Percentiles rank a stretch among this genome's conserved stretches.
These are phyloP conservation scores for Alouatta palliata DNA, from an alignment of 2,113 vertebrate species.

Conservation along the genomic window DNA sequence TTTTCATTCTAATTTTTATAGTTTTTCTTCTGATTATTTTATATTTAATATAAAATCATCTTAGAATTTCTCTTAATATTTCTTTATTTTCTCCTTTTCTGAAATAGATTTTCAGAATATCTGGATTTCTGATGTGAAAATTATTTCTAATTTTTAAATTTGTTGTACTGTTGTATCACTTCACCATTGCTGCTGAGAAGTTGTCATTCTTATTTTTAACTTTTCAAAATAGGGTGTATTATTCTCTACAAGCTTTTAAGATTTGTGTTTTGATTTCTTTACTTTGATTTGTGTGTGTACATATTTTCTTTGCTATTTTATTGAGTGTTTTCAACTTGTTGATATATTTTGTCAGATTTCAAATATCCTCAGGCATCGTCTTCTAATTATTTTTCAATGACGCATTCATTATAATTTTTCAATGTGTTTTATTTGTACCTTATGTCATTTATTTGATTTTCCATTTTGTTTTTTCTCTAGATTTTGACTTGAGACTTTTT, in stretches of 20 bases:
- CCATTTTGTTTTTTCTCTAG: background rate
- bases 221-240: background rate
- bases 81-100: background rate
- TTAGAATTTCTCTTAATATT: background rate
- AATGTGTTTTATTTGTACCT: background rate
- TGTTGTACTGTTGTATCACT: background rate
- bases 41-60: background rate
- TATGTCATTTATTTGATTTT: background rate
- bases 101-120: background rate
- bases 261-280: background rate
- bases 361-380: background rate
- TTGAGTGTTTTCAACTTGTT: background rate
- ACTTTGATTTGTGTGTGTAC: background rate
- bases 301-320: background rate
- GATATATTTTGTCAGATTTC: background rate
- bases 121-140: background rate
- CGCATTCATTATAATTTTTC: background rate
- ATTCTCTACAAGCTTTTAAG: background rate
- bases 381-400: background rate
- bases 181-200: background rate
- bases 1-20: background rate
- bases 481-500: background rate
- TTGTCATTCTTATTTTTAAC: background rate
- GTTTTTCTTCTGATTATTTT: background rate
- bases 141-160: background rate